Conservation (phyloP, 2,797 vertebrate genomes). For the Delichon dasypus region DNA sequence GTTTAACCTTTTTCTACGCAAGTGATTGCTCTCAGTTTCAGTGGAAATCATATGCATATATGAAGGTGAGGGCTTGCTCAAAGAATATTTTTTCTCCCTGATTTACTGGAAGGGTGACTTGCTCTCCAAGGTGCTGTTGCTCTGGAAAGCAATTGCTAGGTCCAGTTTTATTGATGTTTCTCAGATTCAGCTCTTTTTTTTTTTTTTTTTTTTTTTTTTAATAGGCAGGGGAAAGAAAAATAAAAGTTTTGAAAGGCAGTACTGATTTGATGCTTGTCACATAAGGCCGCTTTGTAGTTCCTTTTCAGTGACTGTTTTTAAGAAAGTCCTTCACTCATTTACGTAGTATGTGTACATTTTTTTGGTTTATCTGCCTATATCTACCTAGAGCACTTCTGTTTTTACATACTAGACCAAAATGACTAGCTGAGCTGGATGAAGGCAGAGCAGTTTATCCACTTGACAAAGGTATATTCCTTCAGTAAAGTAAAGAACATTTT, state of each 20-base stretch:
- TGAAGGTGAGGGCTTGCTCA: not conserved
- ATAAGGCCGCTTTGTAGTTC: not conserved
- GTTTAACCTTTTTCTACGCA: not conserved
- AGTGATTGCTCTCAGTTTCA: not conserved
- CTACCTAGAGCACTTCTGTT: not conserved
- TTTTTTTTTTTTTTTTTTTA: fast-evolving
- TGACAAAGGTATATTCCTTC: not conserved
- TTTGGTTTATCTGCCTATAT: not conserved
- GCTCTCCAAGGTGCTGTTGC: constrained; percentile 1
- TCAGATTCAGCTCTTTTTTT: too few species aligned
- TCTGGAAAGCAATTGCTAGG: not conserved
- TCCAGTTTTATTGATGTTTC: not conserved
- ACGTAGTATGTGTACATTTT: not conserved
- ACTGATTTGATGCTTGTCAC: not conserved
- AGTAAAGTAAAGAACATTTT: not conserved
- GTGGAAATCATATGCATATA: not conserved
- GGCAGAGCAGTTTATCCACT: not conserved
- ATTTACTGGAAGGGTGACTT: not conserved
- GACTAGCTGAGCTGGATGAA: not conserved
- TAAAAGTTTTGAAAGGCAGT: not conserved
- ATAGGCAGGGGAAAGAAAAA: not conserved
- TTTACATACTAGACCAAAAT: not conserved
- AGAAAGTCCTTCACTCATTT: not conserved
- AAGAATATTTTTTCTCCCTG: not conserved
- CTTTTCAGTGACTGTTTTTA: not conserved